These are phyloP conservation scores for Pseudomyrmex flavicornis DNA, from an alignment of 1,140 invertebrate species.

Conservation along the genomic window DNA sequence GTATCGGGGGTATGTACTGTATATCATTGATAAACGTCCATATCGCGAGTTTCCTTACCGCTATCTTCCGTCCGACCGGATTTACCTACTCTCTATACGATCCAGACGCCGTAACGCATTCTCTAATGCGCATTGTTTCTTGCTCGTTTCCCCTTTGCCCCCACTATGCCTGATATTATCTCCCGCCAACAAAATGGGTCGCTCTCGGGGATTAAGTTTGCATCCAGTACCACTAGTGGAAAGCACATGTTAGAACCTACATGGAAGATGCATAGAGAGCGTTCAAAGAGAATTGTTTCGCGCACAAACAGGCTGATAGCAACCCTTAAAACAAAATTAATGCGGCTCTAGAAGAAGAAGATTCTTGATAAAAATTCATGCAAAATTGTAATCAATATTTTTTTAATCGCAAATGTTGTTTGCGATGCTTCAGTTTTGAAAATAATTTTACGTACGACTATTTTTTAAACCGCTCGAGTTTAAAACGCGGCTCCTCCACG, in stretches of 20 bases:
- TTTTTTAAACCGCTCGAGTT: background rate
- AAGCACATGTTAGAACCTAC: background rate
- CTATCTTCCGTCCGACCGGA: constrained; percentile 71
- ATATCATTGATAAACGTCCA: constrained; percentile 82
- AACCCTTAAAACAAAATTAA: background rate
- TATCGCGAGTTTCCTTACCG: constrained; percentile 66
- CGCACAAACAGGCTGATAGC: background rate
- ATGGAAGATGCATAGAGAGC: background rate
- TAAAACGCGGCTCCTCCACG: constrained; percentile 1
- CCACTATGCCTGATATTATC: constrained; percentile 29
- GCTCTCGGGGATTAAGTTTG: constrained; percentile 28
- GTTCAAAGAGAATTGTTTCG: background rate
- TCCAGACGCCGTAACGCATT: constrained; percentile 56
- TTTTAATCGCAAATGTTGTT: too few relatives aligned
- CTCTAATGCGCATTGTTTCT: constrained; percentile 71
- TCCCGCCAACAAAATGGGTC: constrained; percentile 22
- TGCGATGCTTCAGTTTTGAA: too few relatives aligned
- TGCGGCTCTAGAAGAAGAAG: background rate
- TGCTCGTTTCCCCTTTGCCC: constrained; percentile 15
- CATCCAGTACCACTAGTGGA: background rate
- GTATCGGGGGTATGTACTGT: constrained; percentile 67
- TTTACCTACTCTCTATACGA: constrained; percentile 41
- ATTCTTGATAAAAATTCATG: too few relatives aligned
- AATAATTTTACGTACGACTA: background rate
- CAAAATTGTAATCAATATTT: too few relatives aligned